A percentile compares a stretch with the other conserved stretches of the same genome.
Evolutionary conservation across 2,888 invertebrate genomes (phyloP).

Genomic region (Stenotaenia linearis): DNA sequence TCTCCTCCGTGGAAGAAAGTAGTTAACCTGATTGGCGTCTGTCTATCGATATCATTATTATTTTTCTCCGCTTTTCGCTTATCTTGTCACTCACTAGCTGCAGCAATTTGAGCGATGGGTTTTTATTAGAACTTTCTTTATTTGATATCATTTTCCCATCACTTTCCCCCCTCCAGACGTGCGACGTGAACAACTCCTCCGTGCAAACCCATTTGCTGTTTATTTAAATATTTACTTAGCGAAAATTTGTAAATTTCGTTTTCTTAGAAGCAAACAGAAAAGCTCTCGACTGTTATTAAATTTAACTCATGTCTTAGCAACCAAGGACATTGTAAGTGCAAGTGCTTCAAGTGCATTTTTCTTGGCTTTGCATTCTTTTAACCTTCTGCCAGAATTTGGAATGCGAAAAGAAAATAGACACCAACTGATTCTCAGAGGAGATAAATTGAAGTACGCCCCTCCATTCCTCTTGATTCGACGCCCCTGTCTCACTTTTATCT

Average conservation of each 20-base stretch:
- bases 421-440: constrained; percentile 2
- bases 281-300: not conserved
- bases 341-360: not conserved
- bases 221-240: not conserved
- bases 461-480: not conserved
- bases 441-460: not conserved
- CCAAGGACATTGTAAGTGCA: not conserved
- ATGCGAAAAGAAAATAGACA: not conserved
- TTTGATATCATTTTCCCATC: not conserved
- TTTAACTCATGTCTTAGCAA: not conserved
- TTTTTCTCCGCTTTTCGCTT: not conserved
- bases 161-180: not conserved
- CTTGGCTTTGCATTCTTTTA: not conserved
- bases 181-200: too few species aligned
- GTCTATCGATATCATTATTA: constrained; percentile 14
- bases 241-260: not conserved
- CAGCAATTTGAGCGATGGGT: not conserved
- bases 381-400: not conserved
- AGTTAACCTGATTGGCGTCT: not conserved
- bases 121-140: not conserved
- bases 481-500: not conserved
- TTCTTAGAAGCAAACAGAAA: not conserved
- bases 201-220: too few species aligned
- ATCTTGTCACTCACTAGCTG: not conserved
- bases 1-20: not conserved